Percentiles rank a stretch among this genome's conserved stretches.
These are phyloP conservation scores for Naja naja DNA, from an alignment of 2,113 vertebrate species.

Conservation along the genomic window DNA sequence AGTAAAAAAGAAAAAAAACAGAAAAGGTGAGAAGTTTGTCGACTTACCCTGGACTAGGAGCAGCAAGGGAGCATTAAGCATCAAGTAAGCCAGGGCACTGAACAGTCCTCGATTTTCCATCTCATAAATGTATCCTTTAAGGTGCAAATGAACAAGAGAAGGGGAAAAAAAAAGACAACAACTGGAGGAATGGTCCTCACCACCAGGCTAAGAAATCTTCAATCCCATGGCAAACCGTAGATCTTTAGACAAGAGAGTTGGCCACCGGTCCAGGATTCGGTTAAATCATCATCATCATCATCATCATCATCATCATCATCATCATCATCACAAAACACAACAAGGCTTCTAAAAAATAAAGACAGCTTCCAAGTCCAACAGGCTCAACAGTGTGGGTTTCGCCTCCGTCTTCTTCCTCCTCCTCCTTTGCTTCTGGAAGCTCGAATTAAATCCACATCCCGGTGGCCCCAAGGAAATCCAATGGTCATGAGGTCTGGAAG, in stretches of 20 bases:
- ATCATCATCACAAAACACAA: not conserved
- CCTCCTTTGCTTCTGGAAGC: slow-evolving; percentile 7
- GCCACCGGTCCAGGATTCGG: slow-evolving; percentile 1
- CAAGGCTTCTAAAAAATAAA: slow-evolving; percentile 7
- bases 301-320: no score
- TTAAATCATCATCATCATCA: not conserved
- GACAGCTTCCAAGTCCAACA: slow-evolving; percentile 45
- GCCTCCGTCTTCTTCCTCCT: not conserved
- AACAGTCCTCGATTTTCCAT: slow-evolving; percentile 82
- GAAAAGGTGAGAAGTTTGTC: slow-evolving; percentile 45
- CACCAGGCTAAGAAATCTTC: slow-evolving; percentile 54
- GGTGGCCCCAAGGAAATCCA: slow-evolving; percentile 9
- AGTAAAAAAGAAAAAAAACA: not conserved
- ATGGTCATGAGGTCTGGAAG: slow-evolving; percentile 13
- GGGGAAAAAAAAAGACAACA: not conserved
- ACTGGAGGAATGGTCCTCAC: slow-evolving; percentile 54
- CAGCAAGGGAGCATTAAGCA: slow-evolving; percentile 78
- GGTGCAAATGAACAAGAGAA: slow-evolving; percentile 54
- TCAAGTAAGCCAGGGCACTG: slow-evolving; percentile 81
- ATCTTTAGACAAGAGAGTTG: slow-evolving; percentile 34
- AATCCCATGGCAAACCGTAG: slow-evolving; percentile 63
- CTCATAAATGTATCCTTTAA: slow-evolving; percentile 73
- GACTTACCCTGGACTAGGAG: slow-evolving; percentile 83
- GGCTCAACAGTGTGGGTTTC: slow-evolving; percentile 10
- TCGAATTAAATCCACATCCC: slow-evolving; percentile 61